Conservation (phyloP, 2,113 vertebrate species). For the Spheniscus mendiculus region DNA sequence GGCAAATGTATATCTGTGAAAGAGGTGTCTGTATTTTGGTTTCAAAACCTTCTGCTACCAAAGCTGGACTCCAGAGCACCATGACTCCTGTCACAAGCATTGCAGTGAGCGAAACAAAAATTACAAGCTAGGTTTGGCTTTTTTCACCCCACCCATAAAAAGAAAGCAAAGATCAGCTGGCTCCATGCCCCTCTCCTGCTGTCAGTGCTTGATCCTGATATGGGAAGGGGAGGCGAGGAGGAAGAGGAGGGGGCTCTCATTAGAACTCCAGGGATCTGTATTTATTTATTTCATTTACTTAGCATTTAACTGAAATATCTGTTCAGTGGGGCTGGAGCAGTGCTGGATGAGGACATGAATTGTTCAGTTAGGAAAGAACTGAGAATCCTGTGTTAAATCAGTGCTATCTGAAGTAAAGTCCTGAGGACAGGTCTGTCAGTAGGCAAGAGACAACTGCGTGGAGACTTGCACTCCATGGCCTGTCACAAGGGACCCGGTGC, state of each 20-base stretch:
- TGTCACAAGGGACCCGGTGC: background rate
- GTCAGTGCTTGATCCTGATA: background rate
- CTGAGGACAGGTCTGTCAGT: background rate
- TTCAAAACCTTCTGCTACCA: background rate
- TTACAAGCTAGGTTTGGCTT: background rate
- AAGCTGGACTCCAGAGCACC: background rate
- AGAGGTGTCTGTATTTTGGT: background rate
- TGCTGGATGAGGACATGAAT: background rate
- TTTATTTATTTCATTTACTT: background rate
- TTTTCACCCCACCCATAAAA: background rate
- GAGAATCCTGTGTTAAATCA: background rate
- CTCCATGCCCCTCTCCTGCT: background rate
- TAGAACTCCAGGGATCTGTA: background rate
- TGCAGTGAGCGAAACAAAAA: background rate
- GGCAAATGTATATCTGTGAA: background rate
- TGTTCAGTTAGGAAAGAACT: background rate
- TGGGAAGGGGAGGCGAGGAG: background rate
- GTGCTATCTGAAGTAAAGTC: background rate
- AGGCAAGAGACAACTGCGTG: background rate
- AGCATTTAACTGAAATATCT: background rate
- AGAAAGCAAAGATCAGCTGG: background rate
- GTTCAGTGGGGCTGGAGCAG: background rate
- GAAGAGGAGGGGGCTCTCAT: background rate
- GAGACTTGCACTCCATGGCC: rapidly evolving
- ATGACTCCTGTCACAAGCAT: background rate